Base-by-base conservation (phyloP, 2,797 vertebrate species). In the Microtus obscurus region DNA sequence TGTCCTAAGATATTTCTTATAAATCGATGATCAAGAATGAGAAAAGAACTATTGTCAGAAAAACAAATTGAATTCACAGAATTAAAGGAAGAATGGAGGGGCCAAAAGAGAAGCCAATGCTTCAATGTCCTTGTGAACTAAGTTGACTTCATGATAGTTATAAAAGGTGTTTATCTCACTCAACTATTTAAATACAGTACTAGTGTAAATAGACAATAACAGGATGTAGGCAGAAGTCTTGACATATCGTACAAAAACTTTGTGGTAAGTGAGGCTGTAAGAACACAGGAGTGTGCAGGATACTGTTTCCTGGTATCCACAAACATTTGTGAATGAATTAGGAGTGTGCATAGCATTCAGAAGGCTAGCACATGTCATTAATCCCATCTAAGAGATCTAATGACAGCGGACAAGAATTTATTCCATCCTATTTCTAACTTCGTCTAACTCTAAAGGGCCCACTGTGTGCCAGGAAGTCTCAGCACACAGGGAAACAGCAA, bases 301-400 rank as follows among this genome's bases (percentile, higher is more conserved):
- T 83, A 56, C 56, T 85, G 51, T 87, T 94, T 85, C 37, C 45
- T 78, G 45, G 8, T 63, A 79, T 74, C 74, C 73, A 87, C 10
- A 92, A 83, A 76, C 27, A 88, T 90, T 79, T 90, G 29, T 79
- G 63, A 95, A 82, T 79, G 78, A 96, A 82, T 14, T 67, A 63
- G 76, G 53, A 43, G 1, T 13, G 71, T 93, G 73, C 3, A 34
- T 61, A 85, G 71, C 25, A 29, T 59, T 61, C 69, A 65, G 88
- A 82, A 80, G 79, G 43, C 8, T 51, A 93, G 94, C 27, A 48
- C 25, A 88, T n/a, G 25, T 27, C 73, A 59, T 27, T 89, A 69
- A 90, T n/a, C 65, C 16, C 78, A 77, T 81, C 48, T 65, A 65
- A 91, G n/a, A 87, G 25, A 86, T 73, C 14, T 80, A 77, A 69